These are phyloP conservation scores for Eutolmus rufibarbis DNA, from an alignment of 2,888 invertebrate genomes.

Conservation along the genomic window DNA sequence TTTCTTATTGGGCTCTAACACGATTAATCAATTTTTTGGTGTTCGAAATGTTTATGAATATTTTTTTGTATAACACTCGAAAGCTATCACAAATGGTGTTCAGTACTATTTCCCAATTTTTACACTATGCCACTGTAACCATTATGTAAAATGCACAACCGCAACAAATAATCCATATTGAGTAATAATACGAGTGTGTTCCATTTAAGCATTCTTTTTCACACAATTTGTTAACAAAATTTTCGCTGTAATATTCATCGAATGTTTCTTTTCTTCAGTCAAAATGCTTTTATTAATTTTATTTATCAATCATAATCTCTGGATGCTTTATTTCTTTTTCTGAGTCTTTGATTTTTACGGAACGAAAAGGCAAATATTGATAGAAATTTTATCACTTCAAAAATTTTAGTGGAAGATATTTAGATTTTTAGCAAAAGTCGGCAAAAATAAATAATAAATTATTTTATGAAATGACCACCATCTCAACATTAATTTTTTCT, in stretches of 20 bases:
- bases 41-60: slow-evolving; percentile 23
- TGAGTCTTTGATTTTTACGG: not conserved
- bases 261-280: not conserved
- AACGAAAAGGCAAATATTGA: too few species aligned
- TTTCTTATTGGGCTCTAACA: slow-evolving; percentile 25
- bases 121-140: not conserved
- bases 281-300: not conserved
- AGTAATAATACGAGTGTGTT: slow-evolving; percentile 2
- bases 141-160: not conserved
- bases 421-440: not conserved
- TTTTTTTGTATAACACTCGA: slow-evolving; percentile 23
- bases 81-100: slow-evolving; percentile 11
- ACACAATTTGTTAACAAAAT: not conserved
- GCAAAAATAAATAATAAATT: too few species aligned
- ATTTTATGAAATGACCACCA: too few species aligned
- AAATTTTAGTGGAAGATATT: not conserved
- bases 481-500: too few species aligned
- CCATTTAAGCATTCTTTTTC: not conserved
- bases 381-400: not conserved
- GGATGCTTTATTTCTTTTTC: not conserved
- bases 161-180: not conserved
- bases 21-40: slow-evolving; percentile 25
- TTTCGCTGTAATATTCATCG: not conserved
- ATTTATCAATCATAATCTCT: not conserved
- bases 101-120: slow-evolving; percentile 2